Conservation (phyloP, 2,113 vertebrate species). For the Orcinus orca region DNA sequence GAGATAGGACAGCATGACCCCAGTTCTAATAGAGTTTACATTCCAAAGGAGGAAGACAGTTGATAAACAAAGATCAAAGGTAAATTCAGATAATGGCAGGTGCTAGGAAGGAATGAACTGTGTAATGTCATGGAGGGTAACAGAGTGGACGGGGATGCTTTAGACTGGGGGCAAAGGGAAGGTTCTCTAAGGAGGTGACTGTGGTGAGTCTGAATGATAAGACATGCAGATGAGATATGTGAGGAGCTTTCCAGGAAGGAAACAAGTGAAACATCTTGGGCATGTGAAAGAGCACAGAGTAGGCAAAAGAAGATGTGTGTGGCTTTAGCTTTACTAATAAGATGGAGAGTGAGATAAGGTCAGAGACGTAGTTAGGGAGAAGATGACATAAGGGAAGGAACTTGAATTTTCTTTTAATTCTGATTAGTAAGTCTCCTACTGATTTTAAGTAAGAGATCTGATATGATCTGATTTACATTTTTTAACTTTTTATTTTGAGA, state of each 20-base stretch:
- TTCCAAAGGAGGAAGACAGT: background rate
- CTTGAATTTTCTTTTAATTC: background rate
- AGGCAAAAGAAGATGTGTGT: background rate
- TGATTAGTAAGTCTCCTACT: background rate
- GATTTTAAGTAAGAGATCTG: background rate
- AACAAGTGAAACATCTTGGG: background rate
- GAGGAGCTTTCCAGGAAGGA: background rate
- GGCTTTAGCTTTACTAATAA: background rate
- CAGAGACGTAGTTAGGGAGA: background rate
- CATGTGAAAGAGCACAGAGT: background rate
- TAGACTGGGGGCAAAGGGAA: background rate
- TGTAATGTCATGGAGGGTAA: background rate
- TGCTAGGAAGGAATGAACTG: background rate
- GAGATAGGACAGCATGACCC: background rate
- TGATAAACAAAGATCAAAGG: background rate
- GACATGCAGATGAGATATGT: background rate
- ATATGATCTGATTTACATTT: background rate
- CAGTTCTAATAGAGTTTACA: background rate
- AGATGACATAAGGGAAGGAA: background rate
- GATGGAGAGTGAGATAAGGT: background rate
- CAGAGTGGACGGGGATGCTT: background rate
- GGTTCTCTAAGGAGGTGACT: background rate
- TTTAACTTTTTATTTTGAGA: background rate
- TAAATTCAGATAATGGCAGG: background rate
- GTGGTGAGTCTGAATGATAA: background rate